Percentiles rank a stretch among this genome's conserved stretches.
Evolutionary conservation across 2,113 vertebrate species (phyloP).

Genomic region (Plotosus lineatus): DNA sequence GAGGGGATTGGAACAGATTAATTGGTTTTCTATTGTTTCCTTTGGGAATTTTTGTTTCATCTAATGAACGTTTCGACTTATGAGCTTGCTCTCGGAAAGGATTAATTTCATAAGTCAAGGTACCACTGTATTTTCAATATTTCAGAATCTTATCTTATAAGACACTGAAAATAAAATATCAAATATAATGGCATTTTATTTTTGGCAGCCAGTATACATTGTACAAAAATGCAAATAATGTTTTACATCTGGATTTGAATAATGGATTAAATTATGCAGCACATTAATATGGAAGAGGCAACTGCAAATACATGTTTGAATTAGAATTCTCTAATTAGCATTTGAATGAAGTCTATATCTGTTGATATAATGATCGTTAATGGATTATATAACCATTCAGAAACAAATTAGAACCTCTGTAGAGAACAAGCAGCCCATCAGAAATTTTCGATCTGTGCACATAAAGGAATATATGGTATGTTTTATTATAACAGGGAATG

Average conservation of each 20-base stretch:
- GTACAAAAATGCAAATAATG: slow-evolving; percentile 8
- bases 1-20: too few species aligned
- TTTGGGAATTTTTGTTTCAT: too few species aligned
- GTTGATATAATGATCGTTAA: background rate
- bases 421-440: background rate
- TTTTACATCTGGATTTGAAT: background rate
- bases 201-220: background rate
- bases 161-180: background rate
- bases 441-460: background rate
- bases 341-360: slow-evolving; percentile 2
- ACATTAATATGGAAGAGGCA: background rate
- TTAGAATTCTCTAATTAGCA: background rate
- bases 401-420: background rate
- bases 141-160: background rate
- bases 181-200: background rate
- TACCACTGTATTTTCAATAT: too few species aligned
- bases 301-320: slow-evolving; percentile 1
- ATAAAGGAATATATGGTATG: background rate
- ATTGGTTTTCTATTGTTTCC: too few species aligned
- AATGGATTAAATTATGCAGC: background rate
- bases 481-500: background rate
- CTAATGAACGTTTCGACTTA: too few species aligned
- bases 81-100: too few species aligned
- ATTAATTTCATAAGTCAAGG: too few species aligned
- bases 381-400: background rate